A percentile compares a stretch with the other conserved stretches of the same genome.
These are phyloP conservation scores for Lysiphlebus fabarum DNA, from an alignment of 1,140 invertebrate genomes.

Conservation along the genomic window DNA sequence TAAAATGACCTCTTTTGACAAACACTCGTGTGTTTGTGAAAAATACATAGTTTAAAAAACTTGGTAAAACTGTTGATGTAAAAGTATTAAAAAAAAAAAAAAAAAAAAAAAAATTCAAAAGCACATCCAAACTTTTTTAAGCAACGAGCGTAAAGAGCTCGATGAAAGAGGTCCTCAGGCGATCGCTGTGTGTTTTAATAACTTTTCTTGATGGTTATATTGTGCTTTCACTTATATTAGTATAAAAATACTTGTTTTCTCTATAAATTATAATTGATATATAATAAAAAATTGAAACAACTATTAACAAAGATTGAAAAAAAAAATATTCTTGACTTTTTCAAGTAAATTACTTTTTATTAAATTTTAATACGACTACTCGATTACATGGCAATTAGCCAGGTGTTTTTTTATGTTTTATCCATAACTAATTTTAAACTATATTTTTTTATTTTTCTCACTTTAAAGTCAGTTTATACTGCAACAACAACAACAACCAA, in stretches of 20 bases:
- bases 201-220: slow-evolving; percentile 15
- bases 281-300: too few relatives aligned
- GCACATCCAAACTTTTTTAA: slow-evolving; percentile 19
- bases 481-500: not conserved
- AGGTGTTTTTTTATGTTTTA: too few relatives aligned
- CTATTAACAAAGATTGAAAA: too few relatives aligned
- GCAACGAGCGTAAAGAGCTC: slow-evolving; percentile 7
- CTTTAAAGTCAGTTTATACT: too few relatives aligned
- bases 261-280: too few relatives aligned
- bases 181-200: slow-evolving; percentile 16
- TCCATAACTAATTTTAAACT: too few relatives aligned
- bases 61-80: slow-evolving; percentile 2
- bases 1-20: not conserved
- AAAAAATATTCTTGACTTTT: too few relatives aligned
- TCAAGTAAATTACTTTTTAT: too few relatives aligned
- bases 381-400: too few relatives aligned
- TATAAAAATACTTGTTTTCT: not conserved
- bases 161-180: slow-evolving; percentile 18
- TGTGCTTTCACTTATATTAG: slow-evolving; percentile 7
- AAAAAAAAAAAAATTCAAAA: slow-evolving; percentile 18
- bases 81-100: not conserved
- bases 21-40: not conserved
- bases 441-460: too few relatives aligned
- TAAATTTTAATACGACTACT: too few relatives aligned
- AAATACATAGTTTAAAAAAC: slow-evolving; percentile 1